Conservation (phyloP, 2,888 invertebrate species). For the Platycheirus albimanus region DNA sequence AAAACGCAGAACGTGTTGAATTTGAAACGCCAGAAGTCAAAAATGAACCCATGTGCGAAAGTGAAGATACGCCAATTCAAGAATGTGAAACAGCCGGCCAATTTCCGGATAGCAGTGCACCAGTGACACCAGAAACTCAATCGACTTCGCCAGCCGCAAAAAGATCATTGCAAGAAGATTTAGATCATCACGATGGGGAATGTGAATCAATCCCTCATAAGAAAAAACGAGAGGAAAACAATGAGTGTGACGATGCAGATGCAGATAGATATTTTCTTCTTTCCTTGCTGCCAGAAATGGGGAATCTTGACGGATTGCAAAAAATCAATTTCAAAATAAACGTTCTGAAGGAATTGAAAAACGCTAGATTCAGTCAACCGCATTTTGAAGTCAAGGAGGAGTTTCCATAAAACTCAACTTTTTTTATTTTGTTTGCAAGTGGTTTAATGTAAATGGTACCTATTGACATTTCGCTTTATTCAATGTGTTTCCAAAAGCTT, state of each 20-base stretch:
- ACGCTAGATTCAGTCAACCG: neutral
- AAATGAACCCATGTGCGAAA: neutral
- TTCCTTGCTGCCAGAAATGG: slow-evolving; percentile 41
- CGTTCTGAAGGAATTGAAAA: slow-evolving; percentile 14
- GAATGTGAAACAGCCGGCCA: neutral
- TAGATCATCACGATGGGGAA: neutral
- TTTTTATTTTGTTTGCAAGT: too few relatives aligned
- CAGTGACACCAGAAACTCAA: too few relatives aligned
- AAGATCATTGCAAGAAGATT: neutral
- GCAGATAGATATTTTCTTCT: slow-evolving; percentile 43
- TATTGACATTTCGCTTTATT: too few relatives aligned
- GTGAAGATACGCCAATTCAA: neutral
- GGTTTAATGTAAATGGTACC: too few relatives aligned
- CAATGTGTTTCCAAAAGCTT: too few relatives aligned
- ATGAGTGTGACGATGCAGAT: slow-evolving; percentile 28
- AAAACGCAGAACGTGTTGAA: neutral
- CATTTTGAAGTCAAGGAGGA: neutral
- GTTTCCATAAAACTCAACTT: neutral
- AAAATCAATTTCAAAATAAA: slow-evolving; percentile 40
- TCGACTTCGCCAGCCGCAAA: too few relatives aligned
- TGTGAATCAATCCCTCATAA: too few relatives aligned
- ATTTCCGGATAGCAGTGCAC: neutral
- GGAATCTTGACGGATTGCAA: slow-evolving; percentile 11
- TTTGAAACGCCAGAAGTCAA: neutral
- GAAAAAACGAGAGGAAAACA: neutral